Evolutionary conservation across 2,113 vertebrate species (phyloP), one percentile per base, ranked within the genome.

Genomic region (Microtus pennsylvanicus): DNA sequence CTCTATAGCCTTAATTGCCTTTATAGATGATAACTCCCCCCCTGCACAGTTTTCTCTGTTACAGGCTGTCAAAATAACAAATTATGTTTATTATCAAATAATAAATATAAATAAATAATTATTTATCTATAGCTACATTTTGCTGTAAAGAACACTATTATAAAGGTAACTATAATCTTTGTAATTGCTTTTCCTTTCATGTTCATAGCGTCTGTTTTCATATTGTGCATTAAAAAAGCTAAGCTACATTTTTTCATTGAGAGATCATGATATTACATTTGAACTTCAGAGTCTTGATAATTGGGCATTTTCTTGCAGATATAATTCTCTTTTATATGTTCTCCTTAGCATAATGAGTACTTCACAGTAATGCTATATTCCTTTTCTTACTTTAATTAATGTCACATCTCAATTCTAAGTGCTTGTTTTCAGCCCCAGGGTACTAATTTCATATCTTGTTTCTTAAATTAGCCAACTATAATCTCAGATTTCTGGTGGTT

Each of bases 311-410:
- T 94, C 89, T 83, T 93, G 96, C 52, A 78, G 65, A 95, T 91
- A 74, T 92, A 95, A 90, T 96, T 97, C 83, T 93, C 69, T 97
- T 97, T 97, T 95, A 86, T 95, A 92, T 92, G 38, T 97, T 95
- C 93, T 94, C 63, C 81, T 96, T 94, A 94, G 94, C 92, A 75
- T 95, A 97, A 95, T 96, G 92, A 97, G 95, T 96, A 91, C 77
- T 94, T 89, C 88, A 17, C 22, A 92, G 95, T 94, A 96, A 96
- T 94, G 78, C 90, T 96, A 96, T 96, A 94, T 82, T 95, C 82
- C 55, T 93, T 92, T 82, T 22, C 90, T 96, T 94, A 92, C 61
- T 97, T 97, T 97, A 97, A 98, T 98, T 98, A 98, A 97, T 96
- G 96, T 93, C 97, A 97, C 90, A 82, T 97, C 95, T 97, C 97